These are phyloP conservation scores for Hypolimnas misippus DNA, from an alignment of 2,888 invertebrate genomes.

Conservation along the genomic window DNA sequence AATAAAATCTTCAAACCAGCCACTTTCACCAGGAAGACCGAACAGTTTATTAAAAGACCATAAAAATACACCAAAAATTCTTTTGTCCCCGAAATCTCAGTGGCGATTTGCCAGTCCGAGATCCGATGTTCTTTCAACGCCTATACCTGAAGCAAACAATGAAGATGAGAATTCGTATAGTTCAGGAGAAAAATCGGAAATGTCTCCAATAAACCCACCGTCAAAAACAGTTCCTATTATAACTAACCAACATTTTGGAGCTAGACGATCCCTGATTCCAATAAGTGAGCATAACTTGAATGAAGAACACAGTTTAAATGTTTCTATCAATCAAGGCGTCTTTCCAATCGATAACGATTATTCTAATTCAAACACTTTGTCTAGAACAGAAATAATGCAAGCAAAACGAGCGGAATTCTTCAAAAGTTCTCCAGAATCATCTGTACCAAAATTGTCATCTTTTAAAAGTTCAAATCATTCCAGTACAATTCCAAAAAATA, in stretches of 20 bases:
- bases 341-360: conserved; percentile 75
- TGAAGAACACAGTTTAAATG: conserved; percentile 58
- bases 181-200: conserved; percentile 81
- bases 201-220: conserved; percentile 61
- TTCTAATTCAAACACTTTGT: conserved; percentile 57
- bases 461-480: conserved; percentile 64
- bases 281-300: conserved; percentile 66
- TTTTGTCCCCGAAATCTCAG: conserved; percentile 87
- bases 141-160: conserved; percentile 92
- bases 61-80: conserved; percentile 85
- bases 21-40: conserved; percentile 83
- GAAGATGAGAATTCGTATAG: conserved; percentile 89
- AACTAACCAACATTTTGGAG: conserved; percentile 79
- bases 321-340: conserved; percentile 69
- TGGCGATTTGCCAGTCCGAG: conserved; percentile 90
- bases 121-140: conserved; percentile 93
- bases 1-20: conserved; percentile 76
- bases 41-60: conserved; percentile 78
- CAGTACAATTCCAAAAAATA: conserved; percentile 50
- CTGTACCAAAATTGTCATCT: conserved; percentile 67
- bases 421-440: conserved; percentile 64
- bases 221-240: conserved; percentile 77
- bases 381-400: conserved; percentile 82
- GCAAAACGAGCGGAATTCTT: conserved; percentile 86
- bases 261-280: conserved; percentile 75